Evolutionary conservation across 1,140 invertebrate genomes (phyloP).

Genomic region (Rhopalosiphum maidis): DNA sequence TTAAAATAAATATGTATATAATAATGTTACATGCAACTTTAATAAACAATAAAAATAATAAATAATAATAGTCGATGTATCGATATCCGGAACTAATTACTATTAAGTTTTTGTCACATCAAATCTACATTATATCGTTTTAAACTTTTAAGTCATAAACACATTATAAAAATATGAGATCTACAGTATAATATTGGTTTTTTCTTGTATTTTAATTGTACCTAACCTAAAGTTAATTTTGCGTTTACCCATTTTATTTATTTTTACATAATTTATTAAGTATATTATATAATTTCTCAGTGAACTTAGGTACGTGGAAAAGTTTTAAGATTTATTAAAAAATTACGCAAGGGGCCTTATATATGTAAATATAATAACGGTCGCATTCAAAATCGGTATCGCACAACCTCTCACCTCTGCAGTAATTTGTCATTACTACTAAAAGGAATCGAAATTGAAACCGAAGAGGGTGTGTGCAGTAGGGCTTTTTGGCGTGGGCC

Average conservation of each 20-base stretch:
- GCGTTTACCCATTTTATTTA: not conserved
- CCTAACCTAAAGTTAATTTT: not conserved
- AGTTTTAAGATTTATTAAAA: not conserved
- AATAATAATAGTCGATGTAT: not conserved
- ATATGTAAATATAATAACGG: not conserved
- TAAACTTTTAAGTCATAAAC: not conserved
- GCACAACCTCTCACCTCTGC: not conserved
- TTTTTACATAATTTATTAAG: not conserved
- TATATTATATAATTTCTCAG: not conserved
- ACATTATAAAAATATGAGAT: not conserved
- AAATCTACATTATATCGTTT: not conserved
- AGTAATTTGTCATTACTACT: constrained; percentile 40
- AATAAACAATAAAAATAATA: not conserved
- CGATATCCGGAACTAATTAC: not conserved
- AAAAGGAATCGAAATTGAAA: constrained; percentile 30
- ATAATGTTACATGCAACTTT: not conserved
- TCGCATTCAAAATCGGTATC: not conserved
- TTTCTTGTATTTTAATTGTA: not conserved
- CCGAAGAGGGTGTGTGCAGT: not conserved
- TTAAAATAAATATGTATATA: not conserved
- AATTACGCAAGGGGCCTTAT: not conserved
- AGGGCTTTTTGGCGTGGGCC: not conserved
- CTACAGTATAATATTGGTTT: not conserved
- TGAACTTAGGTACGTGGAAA: not conserved
- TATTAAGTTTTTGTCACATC: not conserved